Conservation (phyloP, 2,797 vertebrate genomes). For the Eidolon dupreanum region DNA sequence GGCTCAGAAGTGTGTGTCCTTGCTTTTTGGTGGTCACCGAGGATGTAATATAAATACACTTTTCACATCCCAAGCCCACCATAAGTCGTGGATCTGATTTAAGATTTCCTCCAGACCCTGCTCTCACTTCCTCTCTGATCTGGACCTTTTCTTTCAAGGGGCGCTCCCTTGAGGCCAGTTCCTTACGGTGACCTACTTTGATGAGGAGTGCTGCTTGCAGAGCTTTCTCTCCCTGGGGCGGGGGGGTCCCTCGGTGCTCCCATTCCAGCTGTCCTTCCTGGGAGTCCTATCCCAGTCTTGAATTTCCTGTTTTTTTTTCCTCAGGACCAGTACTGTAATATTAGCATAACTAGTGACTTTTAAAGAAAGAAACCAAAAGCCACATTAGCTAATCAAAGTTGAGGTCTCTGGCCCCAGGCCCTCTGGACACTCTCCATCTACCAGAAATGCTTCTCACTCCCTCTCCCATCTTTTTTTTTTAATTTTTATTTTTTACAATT, state of each 20-base stretch:
- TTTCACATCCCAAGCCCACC: not conserved
- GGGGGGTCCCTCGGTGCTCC: not conserved
- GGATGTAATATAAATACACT: not conserved
- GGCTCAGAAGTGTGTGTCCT: not conserved
- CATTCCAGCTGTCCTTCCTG: not conserved
- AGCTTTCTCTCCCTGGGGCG: not conserved
- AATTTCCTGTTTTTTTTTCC: constrained; percentile 17
- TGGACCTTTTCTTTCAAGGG: not conserved
- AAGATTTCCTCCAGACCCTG: not conserved
- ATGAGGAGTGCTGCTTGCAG: not conserved
- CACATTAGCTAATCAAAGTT: not conserved
- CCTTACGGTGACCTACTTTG: not conserved
- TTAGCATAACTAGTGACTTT: not conserved
- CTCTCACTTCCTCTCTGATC: not conserved
- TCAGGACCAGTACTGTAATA: not conserved
- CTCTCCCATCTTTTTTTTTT: too few relatives aligned
- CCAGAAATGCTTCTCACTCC: not conserved
- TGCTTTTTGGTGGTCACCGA: not conserved
- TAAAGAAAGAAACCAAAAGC: constrained; percentile 27
- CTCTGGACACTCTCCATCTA: not conserved
- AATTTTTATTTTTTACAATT: too few relatives aligned
- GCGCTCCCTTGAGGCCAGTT: not conserved
- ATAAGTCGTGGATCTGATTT: not conserved
- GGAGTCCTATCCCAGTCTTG: not conserved
- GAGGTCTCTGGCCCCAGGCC: not conserved